Conservation (phyloP, 2,888 invertebrate species). For the Candidula unifasciata region DNA sequence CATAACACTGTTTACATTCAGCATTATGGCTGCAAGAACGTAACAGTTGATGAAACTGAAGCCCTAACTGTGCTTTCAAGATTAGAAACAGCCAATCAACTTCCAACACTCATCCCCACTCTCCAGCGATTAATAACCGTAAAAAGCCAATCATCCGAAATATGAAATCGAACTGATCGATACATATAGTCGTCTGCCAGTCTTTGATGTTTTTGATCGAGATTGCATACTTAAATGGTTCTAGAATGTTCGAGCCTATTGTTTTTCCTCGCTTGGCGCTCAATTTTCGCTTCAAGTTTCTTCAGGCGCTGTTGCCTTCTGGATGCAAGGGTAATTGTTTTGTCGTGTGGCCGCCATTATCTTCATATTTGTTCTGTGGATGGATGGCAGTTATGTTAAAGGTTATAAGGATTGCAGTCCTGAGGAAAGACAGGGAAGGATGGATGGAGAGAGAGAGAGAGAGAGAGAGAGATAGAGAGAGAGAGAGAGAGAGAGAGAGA, state of each 20-base stretch:
- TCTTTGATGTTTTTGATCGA: constrained; percentile 27
- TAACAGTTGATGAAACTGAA: too few relatives aligned
- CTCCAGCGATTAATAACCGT: neutral
- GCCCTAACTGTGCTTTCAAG: too few relatives aligned
- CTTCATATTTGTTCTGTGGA: neutral
- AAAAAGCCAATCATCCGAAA: constrained; percentile 1
- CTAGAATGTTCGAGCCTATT: neutral
- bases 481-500: too few relatives aligned
- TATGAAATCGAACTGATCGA: constrained; percentile 26
- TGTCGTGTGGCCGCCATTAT: neutral
- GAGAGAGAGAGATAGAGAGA: too few relatives aligned
- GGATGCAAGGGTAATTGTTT: neutral
- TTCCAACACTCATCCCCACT: too few relatives aligned
- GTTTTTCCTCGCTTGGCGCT: neutral
- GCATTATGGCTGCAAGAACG: too few relatives aligned
- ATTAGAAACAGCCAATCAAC: too few relatives aligned
- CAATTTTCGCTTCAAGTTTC: neutral
- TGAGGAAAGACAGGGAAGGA: too few relatives aligned
- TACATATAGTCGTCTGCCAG: neutral
- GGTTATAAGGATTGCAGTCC: neutral
- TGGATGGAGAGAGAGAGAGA: too few relatives aligned
- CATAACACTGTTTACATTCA: too few relatives aligned
- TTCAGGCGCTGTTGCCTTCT: neutral
- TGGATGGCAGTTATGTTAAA: neutral
- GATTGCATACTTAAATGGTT: constrained; percentile 21